Evolutionary conservation across 2,888 invertebrate species (phyloP), one percentile per base, ranked within the genome.

Genomic region (Crocallis elinguaria): DNA sequence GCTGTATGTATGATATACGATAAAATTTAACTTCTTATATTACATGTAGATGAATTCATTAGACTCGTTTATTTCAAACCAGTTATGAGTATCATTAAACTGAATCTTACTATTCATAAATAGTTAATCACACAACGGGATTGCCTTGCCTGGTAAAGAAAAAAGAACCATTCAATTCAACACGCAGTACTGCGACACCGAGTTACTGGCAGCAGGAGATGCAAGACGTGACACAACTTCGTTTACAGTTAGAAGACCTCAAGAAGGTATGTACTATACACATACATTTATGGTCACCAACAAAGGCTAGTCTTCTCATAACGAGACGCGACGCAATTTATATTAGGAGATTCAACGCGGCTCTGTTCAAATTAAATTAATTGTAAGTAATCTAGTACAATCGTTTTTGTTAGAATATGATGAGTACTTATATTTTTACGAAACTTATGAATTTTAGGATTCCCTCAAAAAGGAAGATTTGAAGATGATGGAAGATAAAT

Each of bases 381-480:
- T n/a, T n/a, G n/a, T n/a, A n/a, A n/a, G n/a, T n/a, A n/a, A n/a
- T n/a, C n/a, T n/a, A n/a, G n/a, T n/a, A n/a, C n/a, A n/a, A n/a
- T n/a, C n/a, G n/a, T n/a, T n/a, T n/a, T n/a, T n/a, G n/a, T n/a
- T n/a, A n/a, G n/a, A n/a, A n/a, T n/a, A n/a, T n/a, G n/a, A n/a
- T n/a, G n/a, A n/a, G n/a, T n/a, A n/a, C n/a, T n/a, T n/a, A n/a
- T n/a, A n/a, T n/a, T 19, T 19, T 19, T 19, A 12, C 11, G 12
- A 38, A 6, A 36, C 17, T 50, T 38, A 23, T 36, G 1, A 16
- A n/a, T 23, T 49, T 38, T 23, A 60, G 88, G 82, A 77, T 9
- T 69, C 74, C 3, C 69, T 84, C 3, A 86, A 82, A 59, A 86
- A 80, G 66, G 75, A 78, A 67, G 82, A 86, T 56, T 69, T 86